Evolutionary conservation across 2,888 invertebrate genomes (phyloP), one percentile per base, ranked within the genome.

Genomic region (Hydriomena furcata): DNA sequence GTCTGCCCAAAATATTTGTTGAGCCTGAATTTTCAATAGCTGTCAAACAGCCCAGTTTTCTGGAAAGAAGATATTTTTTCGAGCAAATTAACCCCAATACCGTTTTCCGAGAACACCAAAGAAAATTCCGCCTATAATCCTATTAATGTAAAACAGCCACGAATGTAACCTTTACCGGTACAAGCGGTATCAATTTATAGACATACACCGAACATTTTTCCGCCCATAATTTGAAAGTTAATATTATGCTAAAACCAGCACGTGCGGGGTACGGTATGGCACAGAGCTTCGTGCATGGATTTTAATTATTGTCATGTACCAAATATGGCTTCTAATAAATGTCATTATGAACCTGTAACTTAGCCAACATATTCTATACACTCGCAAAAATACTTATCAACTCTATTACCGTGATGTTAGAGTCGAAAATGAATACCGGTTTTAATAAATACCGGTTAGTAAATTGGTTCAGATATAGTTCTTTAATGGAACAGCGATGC

Each of bases 281-380:
- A 89, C 89, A 68, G 66, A 56, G 65, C 68, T 89, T 89, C 89
- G 89, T 89, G 89, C 88, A 89, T 89, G 79, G 82, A 79, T 89
- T 89, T 89, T 89, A 89, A 89, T 89, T 89, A 89, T 88, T 86
- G 76, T 86, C 88, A 88, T 89, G 88, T 89, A 88, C 85, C 81
- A 78, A 84, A 88, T 87, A 86, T 85, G 84, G 72, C 81, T 83
- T 77, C 85, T 89, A 89, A 89, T 89, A 89, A 89, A 89, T 88
- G 89, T 87, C 88, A 89, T 88, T 88, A 88, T 83, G 84, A 87
- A 79, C 77, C 80, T 80, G 72, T 73, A 75, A 68, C 66, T 58
- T 60, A 57, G 61, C 83, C 63, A 83, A 67, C 6, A 47, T 70
- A 68, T 23, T 7, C 0, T 10, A 52, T 4, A 40, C 30, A 3